Evolutionary conservation across 2,888 invertebrate genomes (phyloP).

Genomic region (Boloria selene): DNA sequence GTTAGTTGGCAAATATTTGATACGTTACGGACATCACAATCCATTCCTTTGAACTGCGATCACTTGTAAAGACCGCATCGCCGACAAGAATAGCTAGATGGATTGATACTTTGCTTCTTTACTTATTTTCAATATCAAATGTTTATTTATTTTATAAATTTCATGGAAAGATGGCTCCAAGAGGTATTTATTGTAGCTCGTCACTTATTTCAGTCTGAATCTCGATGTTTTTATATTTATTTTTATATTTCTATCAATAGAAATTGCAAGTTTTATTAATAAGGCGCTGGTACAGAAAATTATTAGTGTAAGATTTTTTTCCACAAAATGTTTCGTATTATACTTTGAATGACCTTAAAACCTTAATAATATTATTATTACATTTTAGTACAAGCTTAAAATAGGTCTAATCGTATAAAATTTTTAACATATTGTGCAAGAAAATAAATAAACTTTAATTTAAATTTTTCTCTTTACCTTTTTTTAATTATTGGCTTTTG

Average conservation of each 20-base stretch:
- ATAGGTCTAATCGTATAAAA: no score
- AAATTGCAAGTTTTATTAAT: neutral
- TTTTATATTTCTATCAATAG: neutral
- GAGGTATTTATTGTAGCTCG: neutral
- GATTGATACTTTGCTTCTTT: conserved; percentile 4
- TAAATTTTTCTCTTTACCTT: no score
- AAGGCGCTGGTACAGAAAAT: neutral
- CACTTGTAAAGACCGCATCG: conserved; percentile 34
- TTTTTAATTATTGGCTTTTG: no score
- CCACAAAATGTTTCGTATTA: no score
- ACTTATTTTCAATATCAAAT: conserved; percentile 1
- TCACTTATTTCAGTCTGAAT: neutral
- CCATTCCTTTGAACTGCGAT: conserved; percentile 50
- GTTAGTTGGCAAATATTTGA: conserved; percentile 74
- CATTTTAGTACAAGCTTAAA: no score
- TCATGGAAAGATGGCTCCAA: neutral
- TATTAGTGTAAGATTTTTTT: no score
- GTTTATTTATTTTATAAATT: conserved; percentile 8
- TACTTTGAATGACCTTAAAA: no score
- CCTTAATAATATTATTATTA: no score
- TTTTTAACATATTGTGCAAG: no score
- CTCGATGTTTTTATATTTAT: neutral
- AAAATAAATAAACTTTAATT: no score
- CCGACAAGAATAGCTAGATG: conserved; percentile 7
- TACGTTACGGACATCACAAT: conserved; percentile 41